Evolutionary conservation across 1,140 invertebrate species (phyloP).

Genomic region (Drosophila pectinifera): DNA sequence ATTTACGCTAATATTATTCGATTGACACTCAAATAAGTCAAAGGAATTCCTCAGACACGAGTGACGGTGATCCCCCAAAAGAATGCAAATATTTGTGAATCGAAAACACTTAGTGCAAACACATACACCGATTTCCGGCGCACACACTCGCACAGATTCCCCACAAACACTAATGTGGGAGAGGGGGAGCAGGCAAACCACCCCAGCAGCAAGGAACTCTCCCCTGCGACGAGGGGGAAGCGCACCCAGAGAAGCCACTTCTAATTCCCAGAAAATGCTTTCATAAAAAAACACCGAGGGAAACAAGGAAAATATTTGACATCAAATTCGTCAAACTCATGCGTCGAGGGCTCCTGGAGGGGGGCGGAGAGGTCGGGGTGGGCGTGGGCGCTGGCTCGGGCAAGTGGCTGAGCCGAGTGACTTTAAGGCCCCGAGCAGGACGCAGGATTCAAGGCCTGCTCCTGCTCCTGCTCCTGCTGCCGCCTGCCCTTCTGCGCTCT

Average conservation of each 20-base stretch:
- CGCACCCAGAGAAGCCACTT: slow-evolving; percentile 69
- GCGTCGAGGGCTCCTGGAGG: slow-evolving; percentile 40
- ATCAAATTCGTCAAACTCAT: slow-evolving; percentile 81
- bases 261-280: slow-evolving; percentile 76
- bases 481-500: slow-evolving; percentile 45
- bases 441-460: slow-evolving; percentile 26
- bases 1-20: not conserved
- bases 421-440: slow-evolving; percentile 54
- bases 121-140: slow-evolving; percentile 68
- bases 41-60: slow-evolving; percentile 1
- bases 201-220: slow-evolving; percentile 23
- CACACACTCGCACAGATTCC: slow-evolving; percentile 43
- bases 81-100: slow-evolving; percentile 81
- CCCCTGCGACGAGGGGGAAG: slow-evolving; percentile 9
- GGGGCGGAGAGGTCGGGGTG: slow-evolving; percentile 38
- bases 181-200: slow-evolving; percentile 26
- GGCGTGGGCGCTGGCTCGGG: slow-evolving; percentile 44
- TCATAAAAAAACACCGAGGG: slow-evolving; percentile 65
- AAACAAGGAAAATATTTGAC: slow-evolving; percentile 81
- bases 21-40: not conserved
- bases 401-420: slow-evolving; percentile 59
- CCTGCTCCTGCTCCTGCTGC: slow-evolving; percentile 12
- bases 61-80: slow-evolving; percentile 10
- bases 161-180: slow-evolving; percentile 24
- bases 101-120: slow-evolving; percentile 79